Evolutionary conservation across 2,113 vertebrate species (phyloP), one percentile per base, ranked within the genome.

Genomic region (Hippotragus niger): DNA sequence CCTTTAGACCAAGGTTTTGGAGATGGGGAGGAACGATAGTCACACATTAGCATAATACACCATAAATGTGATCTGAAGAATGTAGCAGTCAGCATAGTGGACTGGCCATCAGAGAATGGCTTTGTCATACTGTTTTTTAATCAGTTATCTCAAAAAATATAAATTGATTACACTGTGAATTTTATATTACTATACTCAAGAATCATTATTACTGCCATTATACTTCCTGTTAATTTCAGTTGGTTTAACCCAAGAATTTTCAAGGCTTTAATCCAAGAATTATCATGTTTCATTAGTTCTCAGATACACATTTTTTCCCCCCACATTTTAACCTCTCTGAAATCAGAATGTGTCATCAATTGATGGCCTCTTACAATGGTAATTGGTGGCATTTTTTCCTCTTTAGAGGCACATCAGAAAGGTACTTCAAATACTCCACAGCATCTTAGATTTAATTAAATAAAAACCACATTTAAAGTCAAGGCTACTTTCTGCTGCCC

Each of bases 1-100:
- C 1, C 7, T n/a, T 36, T 5, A 36, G 16, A 55, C 3, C 0
- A 25, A 23, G 31, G 40, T 52, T 89, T 80, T 33, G 1, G 31
- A 71, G 23, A 6, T 17, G 21, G 45, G 50, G 31, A 64, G 8
- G 57, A 50, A 31, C 29, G 9, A 7, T 0, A 6, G 7, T 16
- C 13, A 16, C 3, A 12, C 33, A 23, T 15, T 3, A 47, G 33
- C 23, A 14, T 6, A 45, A 92, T 7, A 27, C 11, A 8, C 2
- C 13, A 0, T 29, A 10, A 36, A 58, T 7, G 7, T 11, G 74
- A n/a, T 0, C 55, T 80, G 13, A 84, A 84, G 62, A 82, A n/a
- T 15, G 2, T 5, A 9, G 33, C 14, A 17, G 53, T 74, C 67
- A 36, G 53, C 13, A 14, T 0, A 3, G 33, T 16, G 27, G 11